Base-by-base conservation (phyloP, 2,797 vertebrate species). In the Coregonus ussuriensis region DNA sequence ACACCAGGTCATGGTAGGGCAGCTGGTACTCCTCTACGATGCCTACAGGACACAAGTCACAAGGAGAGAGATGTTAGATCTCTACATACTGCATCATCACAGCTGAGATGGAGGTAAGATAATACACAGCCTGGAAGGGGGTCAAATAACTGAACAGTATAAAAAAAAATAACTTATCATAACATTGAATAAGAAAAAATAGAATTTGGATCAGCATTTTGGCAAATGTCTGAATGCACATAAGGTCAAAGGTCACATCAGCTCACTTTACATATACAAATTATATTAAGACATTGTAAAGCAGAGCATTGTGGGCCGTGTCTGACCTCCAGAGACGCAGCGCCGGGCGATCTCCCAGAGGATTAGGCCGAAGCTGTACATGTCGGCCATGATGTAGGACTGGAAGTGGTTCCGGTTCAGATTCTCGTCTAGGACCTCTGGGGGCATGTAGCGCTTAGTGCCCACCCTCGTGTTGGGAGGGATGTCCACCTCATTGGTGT, bases 371-470 rank as follows among this genome's bases (percentile, higher is more conserved):
- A 98, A 98, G 81, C 98, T 99, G 85, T 99, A 99, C 96, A 99
- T 99, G 90, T 99, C 98, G 0, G 98, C 98, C 96, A 97, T 98
- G 90, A 99, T 98, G 82, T 98, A 99, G 0, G 97, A 99, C 91
- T 99, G 98, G 78, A 99, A 98, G 88, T 97, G 95, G 79, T 93
- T 96, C 74, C 95, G 93, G 76, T 99, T 99, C 84, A 99, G 89
- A 81, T 93, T 97, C 90, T 99, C 98, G 6, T 99, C 98, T 93
- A 99, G 78, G 74, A 99, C 97, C 83, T 99, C 98, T 0, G 98
- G 98, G 9, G 98, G 95, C 98, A 99, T 99, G 82, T 99, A 99
- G 77, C 98, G 97, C 79, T 99, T 99, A n/a, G 98, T 99, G 74
- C 98, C 98, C 0, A 99, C 98, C 0, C 97, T 92, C 1, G 97